Conservation (phyloP, 1,140 invertebrate genomes). For the Wiebesia pumilae region DNA sequence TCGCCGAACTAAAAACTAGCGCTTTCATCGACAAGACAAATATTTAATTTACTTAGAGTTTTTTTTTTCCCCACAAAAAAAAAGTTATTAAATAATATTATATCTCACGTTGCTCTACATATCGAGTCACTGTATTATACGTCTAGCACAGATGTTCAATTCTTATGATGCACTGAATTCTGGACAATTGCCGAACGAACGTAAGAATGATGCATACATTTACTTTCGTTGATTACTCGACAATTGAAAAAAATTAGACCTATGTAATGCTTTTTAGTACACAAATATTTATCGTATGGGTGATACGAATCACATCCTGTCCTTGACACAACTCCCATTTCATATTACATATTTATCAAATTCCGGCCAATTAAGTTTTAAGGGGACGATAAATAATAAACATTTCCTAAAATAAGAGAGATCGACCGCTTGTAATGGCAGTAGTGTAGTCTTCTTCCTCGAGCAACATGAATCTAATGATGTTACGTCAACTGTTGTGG, state of each 20-base stretch:
- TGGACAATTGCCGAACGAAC: neutral
- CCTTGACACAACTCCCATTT: slow-evolving; percentile 44
- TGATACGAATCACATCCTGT: slow-evolving; percentile 43
- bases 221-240: neutral
- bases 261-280: slow-evolving; percentile 6
- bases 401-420: slow-evolving; percentile 50
- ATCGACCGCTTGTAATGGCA: slow-evolving; percentile 20
- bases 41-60: too few relatives aligned
- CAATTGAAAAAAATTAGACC: neutral
- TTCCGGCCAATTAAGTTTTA: slow-evolving; percentile 50
- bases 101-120: too few relatives aligned
- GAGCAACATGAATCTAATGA: slow-evolving; percentile 11
- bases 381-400: slow-evolving; percentile 41
- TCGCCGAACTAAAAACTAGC: too few relatives aligned
- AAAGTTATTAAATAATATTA: too few relatives aligned
- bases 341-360: slow-evolving; percentile 45
- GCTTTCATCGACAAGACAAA: too few relatives aligned
- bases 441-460: slow-evolving; percentile 41
- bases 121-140: neutral
- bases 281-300: slow-evolving; percentile 14
- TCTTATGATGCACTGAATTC: neutral
- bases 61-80: too few relatives aligned
- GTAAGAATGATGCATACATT: neutral
- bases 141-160: neutral
- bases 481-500: slow-evolving; percentile 45